Percentiles rank a stretch among this genome's conserved stretches.
phyloP scores from a whole-genome alignment of 2,888 invertebrate species.

The Drosophila acutilabella region DNA sequence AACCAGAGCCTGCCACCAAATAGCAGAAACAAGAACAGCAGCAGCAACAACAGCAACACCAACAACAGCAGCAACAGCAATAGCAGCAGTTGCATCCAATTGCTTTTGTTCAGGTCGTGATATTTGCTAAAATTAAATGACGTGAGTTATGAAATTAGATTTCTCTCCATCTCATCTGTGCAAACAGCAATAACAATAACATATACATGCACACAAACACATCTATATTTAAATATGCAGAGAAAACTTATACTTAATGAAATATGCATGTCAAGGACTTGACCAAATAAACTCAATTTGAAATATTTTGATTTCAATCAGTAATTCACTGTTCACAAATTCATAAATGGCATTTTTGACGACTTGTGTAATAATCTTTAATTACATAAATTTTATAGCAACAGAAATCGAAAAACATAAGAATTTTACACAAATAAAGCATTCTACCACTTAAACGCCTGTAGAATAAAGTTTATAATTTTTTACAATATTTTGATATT shows the following conservation, averaged over 20 bases:
- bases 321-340: constrained; percentile 8
- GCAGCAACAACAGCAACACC: background rate
- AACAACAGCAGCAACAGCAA: background rate
- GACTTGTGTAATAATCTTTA: background rate
- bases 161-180: constrained; percentile 17
- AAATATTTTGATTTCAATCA: constrained; percentile 4
- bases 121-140: constrained; percentile 83
- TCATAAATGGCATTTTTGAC: background rate
- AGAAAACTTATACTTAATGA: constrained; percentile 1
- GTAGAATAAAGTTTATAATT: no score
- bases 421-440: no score
- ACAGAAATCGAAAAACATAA: no score
- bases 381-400: background rate
- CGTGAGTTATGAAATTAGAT: constrained; percentile 81
- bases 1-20: constrained; percentile 34
- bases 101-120: constrained; percentile 83
- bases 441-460: no score
- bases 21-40: constrained; percentile 21
- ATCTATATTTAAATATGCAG: background rate
- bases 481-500: no score
- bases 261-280: constrained; percentile 39
- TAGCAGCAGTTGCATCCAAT: constrained; percentile 82
- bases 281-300: background rate
- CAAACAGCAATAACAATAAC: constrained; percentile 6
- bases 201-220: background rate